Evolutionary conservation across 2,888 invertebrate species (phyloP).

Genomic region (Acanthopleura granulata): DNA sequence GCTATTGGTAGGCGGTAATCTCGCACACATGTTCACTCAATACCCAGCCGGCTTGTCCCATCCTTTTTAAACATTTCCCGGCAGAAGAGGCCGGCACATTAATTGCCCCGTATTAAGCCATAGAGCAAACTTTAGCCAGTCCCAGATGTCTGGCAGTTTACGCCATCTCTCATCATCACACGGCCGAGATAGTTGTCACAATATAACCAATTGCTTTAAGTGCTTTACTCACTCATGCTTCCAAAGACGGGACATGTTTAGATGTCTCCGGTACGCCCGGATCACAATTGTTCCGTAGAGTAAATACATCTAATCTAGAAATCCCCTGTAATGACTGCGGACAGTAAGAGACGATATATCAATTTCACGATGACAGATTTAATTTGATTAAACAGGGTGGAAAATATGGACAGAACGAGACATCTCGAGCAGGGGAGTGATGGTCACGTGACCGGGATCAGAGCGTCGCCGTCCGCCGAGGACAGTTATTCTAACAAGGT

Average conservation of each 20-base stretch:
- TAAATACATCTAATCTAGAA: constrained; percentile 9
- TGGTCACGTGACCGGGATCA: too few relatives aligned
- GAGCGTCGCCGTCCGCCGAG: too few relatives aligned
- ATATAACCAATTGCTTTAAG: constrained; percentile 11
- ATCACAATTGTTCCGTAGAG: not conserved
- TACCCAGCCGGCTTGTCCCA: not conserved
- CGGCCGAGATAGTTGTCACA: not conserved
- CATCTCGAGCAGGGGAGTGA: too few relatives aligned
- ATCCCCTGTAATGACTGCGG: constrained; percentile 4
- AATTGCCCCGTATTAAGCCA: not conserved
- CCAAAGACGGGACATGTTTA: not conserved
- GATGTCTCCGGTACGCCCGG: not conserved
- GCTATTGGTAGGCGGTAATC: constrained; percentile 1
- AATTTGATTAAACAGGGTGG: constrained; percentile 15
- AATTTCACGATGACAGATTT: constrained; percentile 15
- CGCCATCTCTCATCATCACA: constrained; percentile 10
- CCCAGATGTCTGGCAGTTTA: constrained; percentile 8
- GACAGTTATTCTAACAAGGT: too few relatives aligned
- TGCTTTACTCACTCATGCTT: constrained; percentile 5
- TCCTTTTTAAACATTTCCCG: not conserved
- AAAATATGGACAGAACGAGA: constrained; percentile 2
- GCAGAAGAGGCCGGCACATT: not conserved
- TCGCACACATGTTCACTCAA: not conserved
- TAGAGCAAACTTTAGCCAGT: constrained; percentile 1
- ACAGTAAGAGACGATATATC: constrained; percentile 1